Evolutionary conservation across 2,888 invertebrate species (phyloP), one percentile per base, ranked within the genome.

Genomic region (Phengaris arion): DNA sequence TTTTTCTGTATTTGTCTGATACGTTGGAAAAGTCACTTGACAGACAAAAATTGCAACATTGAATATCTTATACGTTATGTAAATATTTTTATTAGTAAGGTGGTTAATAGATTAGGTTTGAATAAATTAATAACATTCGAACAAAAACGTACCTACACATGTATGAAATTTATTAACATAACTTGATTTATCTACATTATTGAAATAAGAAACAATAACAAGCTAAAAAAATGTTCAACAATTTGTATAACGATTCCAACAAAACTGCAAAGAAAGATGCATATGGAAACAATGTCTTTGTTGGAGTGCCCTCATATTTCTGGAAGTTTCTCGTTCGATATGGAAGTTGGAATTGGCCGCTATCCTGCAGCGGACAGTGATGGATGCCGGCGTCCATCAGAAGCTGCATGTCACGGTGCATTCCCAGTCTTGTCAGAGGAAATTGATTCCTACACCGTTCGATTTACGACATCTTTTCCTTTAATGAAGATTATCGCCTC

Each of bases 321-420:
- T 51, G n/a, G 15, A 70, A 48, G 51, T 15, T 70, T 48, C 48
- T n/a, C 51, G 10, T 10, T 70, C 70, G 70, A 70, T 70, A 52
- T 70, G 22, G 48, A 70, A 70, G 70, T 70, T 70, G 51, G 48
- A 70, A 48, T 70, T 70, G 46, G 15, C 48, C 70, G 15, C 48
- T 52, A 70, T 70, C 22, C 48, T 70, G 70, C 48, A 15, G 70
- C 51, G 51, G 77, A 77, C 77, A 74, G 78, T 76, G 78, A 79
- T 79, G 79, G 80, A 80, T 79, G 78, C 81, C 81, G 76, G 81
- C 79, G 82, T 84, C 82, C 84, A 85, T 84, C 84, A 83, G 82
- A 85, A 81, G 82, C 81, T 78, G 79, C 75, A 80, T 73, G 75
- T 68, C 77, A 74, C 74, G 70, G 10, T 70, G 70, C 48, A 51